Percentiles rank a stretch among this genome's conserved stretches.
Evolutionary conservation across 2,113 vertebrate species (phyloP).

Genomic region (Elaphurus davidianus): DNA sequence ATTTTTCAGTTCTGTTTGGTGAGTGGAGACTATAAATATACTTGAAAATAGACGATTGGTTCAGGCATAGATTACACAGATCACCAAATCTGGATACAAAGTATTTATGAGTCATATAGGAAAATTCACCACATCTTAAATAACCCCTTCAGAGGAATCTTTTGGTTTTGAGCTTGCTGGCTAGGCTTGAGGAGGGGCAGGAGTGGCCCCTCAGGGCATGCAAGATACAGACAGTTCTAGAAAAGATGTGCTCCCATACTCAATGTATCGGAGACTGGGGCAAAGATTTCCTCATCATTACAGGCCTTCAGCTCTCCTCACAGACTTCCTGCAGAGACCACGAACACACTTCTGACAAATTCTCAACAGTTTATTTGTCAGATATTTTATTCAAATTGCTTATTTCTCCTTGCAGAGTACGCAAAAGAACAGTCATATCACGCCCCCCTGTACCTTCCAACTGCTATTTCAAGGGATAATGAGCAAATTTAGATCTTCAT

Average conservation of each 20-base stretch:
- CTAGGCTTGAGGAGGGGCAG: neutral
- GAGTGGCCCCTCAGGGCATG: accelerated
- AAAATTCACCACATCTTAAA: conserved; percentile 41
- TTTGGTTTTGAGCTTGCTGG: neutral
- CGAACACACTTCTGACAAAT: conserved; percentile 58
- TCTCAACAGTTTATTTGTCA: conserved; percentile 55
- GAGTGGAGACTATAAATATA: neutral
- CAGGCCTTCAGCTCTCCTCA: neutral
- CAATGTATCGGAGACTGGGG: accelerated
- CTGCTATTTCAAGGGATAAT: conserved; percentile 62
- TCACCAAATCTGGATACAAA: conserved; percentile 33
- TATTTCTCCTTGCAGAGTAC: conserved; percentile 54
- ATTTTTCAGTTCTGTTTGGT: conserved; percentile 35
- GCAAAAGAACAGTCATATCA: conserved; percentile 48
- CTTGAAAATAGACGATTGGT: conserved; percentile 41
- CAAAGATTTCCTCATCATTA: conserved; percentile 40
- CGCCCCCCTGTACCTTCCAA: conserved; percentile 30
- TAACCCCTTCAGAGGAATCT: neutral
- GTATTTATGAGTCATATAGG: conserved; percentile 40
- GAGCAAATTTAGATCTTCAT: conserved; percentile 56
- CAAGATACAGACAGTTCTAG: neutral
- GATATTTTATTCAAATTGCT: conserved; percentile 69
- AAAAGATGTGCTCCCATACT: neutral
- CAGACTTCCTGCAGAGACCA: conserved; percentile 50
- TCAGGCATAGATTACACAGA: conserved; percentile 17